phyloP scores from a whole-genome alignment of 2,888 invertebrate species.

The Sabellastarte sp. region DNA sequence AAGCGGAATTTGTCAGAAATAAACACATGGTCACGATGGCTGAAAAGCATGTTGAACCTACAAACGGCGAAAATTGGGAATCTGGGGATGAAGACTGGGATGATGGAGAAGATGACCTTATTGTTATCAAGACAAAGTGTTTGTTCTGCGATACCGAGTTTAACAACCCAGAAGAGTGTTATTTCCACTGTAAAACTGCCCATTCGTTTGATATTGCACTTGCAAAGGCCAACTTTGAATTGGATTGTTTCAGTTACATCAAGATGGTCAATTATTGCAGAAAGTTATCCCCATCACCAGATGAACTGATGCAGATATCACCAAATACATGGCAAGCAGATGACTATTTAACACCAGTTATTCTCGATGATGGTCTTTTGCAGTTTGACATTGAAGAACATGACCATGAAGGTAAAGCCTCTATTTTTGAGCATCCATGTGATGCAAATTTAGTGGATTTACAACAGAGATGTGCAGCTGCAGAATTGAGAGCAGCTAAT shows the following conservation, averaged over 20 bases:
- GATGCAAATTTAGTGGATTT: not conserved
- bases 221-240: slow-evolving; percentile 27
- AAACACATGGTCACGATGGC: too few relatives aligned
- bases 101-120: slow-evolving; percentile 9
- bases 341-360: slow-evolving; percentile 23
- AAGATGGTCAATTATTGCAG: slow-evolving; percentile 54
- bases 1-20: too few relatives aligned
- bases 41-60: too few relatives aligned
- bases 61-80: too few relatives aligned
- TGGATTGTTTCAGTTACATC: slow-evolving; percentile 53
- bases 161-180: slow-evolving; percentile 5
- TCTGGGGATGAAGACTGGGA: slow-evolving; percentile 11
- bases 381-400: slow-evolving; percentile 30
- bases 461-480: not conserved
- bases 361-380: slow-evolving; percentile 29
- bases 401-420: too few relatives aligned
- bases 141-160: slow-evolving; percentile 20
- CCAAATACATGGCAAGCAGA: slow-evolving; percentile 21
- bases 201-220: slow-evolving; percentile 31
- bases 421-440: not conserved
- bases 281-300: too few relatives aligned
- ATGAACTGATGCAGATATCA: not conserved
- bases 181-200: slow-evolving; percentile 20
- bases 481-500: not conserved
- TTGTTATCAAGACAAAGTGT: slow-evolving; percentile 4